These are phyloP conservation scores for Sesamia inferens DNA, from an alignment of 2,888 invertebrate species.

Conservation along the genomic window DNA sequence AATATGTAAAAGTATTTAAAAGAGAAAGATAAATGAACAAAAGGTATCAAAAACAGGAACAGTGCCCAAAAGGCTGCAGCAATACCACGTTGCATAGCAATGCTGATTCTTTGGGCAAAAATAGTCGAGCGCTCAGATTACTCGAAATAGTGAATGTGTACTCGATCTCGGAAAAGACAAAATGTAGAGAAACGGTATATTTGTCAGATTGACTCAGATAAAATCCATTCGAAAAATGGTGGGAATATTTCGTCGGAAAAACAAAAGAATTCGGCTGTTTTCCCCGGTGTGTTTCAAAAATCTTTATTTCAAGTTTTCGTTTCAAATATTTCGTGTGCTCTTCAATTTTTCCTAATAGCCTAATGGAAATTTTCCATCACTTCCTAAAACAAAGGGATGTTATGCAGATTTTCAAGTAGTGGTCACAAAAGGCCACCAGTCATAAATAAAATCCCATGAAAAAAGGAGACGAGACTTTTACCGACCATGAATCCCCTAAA, in stretches of 20 bases:
- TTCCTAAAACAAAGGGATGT: conserved; percentile 27
- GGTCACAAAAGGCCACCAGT: not conserved
- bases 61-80: too few species aligned
- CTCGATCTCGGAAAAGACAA: too few species aligned
- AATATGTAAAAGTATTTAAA: too few species aligned
- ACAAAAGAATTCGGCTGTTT: not conserved
- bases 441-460: not conserved
- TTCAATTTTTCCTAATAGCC: conserved; percentile 47
- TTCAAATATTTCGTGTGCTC: conserved; percentile 7
- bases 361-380: conserved; percentile 44
- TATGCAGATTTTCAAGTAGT: conserved; percentile 10
- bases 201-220: not conserved
- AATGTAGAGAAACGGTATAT: too few species aligned
- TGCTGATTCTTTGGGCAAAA: too few species aligned
- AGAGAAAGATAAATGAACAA: too few species aligned
- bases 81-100: too few species aligned
- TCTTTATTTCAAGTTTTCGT: conserved; percentile 1
- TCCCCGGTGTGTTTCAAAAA: not conserved
- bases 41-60: too few species aligned
- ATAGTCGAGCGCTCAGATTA: too few species aligned
- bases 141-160: too few species aligned
- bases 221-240: not conserved
- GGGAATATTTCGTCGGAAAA: not conserved
- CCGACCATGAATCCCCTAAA: not conserved
- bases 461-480: not conserved